Conservation (phyloP, 2,113 vertebrate species). For the Rhinolophus sinicus region DNA sequence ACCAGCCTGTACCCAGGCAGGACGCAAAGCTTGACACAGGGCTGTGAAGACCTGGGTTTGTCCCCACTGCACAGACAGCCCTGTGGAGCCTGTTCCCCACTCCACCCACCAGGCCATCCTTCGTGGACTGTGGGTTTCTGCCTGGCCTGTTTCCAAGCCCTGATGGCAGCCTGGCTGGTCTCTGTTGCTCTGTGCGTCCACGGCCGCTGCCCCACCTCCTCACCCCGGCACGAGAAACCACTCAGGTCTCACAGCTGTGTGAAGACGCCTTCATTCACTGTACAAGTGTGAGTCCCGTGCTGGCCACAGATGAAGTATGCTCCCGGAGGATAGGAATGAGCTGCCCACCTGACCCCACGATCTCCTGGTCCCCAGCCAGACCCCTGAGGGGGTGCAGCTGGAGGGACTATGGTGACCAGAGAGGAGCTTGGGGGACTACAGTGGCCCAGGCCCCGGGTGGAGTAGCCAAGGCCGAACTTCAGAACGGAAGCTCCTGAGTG, state of each 20-base stretch:
- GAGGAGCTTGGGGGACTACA: neutral
- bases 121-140: neutral
- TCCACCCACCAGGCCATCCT: neutral
- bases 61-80: accelerated
- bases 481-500: neutral
- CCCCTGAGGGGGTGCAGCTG: neutral
- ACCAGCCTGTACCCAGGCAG: too few relatives aligned
- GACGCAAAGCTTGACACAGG: too few relatives aligned
- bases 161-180: neutral
- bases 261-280: conserved; percentile 60
- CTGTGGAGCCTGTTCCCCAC: neutral
- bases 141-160: neutral
- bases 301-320: neutral
- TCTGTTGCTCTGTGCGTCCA: neutral
- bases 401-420: neutral
- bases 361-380: neutral
- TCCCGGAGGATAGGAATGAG: neutral
- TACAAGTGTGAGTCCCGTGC: neutral
- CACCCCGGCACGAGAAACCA: neutral
- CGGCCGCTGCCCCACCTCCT: accelerated
- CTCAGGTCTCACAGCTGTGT: accelerated
- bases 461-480: neutral
- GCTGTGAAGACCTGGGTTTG: neutral
- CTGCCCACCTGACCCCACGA: too few relatives aligned
- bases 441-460: too few relatives aligned